Base-by-base conservation (phyloP, 2,113 vertebrate genomes). In the Cygnus buccinator region DNA sequence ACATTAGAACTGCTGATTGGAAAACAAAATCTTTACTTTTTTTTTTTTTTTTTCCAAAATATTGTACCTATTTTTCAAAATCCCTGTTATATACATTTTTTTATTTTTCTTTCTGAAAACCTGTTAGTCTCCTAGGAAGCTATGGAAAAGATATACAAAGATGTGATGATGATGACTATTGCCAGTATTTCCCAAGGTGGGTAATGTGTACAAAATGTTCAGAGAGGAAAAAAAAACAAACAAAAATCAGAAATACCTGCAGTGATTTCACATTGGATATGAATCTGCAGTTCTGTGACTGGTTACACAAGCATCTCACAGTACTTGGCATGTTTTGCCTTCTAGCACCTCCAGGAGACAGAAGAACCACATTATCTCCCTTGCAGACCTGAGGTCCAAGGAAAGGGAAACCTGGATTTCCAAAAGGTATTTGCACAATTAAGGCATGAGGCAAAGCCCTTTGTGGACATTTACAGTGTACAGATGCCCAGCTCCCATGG, bases 381-480 rank as follows among this genome's bases (percentile, higher is more conserved):
- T 68, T 55, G 26, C 11, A 41, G 57, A 66, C 17, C 75, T 31
- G 54, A 63, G 20, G 8, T 39, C 23, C 26, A 26, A 26, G 43
- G 23, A 57, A 61, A 20, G 14, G 44, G 37, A 41, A 25, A 54
- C 4, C 1, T 70, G 68, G 25, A 6, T 61, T 80, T 71, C 46
- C 46, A 55, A 39, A 41, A 59, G 19, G 5, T 61, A 35, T 62
- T 77, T 62, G 33, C n/a, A 41, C 16, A 31, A 13, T 5, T 26
- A 67, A 82, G 22, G 29, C 23, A 20, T 72, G 22, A 80, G 46
- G 8, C 16, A 76, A 71, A 58, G 31, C 9, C 21, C 50, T 39
- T 29, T 8, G 16, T 59, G 16, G 7, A 16, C 29, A 22, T 52
- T n/a, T 28, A n/a, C 0, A 1, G 43, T 20, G 63, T 31, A 22